A percentile compares a stretch with the other conserved stretches of the same genome.
These are phyloP conservation scores for Siniperca obscura DNA, from an alignment of 2,797 vertebrate genomes.

Conservation along the genomic window DNA sequence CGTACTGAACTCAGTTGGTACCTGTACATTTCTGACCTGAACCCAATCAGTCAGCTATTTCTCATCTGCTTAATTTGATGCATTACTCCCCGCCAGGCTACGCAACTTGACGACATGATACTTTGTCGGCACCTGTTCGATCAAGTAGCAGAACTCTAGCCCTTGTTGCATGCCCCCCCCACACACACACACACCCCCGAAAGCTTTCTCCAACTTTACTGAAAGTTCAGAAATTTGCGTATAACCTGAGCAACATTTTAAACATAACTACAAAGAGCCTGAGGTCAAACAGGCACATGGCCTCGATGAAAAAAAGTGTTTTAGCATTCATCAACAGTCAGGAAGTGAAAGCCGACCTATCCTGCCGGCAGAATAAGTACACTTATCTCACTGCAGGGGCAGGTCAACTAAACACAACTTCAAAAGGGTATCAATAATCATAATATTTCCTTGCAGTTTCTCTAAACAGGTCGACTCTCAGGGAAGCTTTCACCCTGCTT, in stretches of 20 bases:
- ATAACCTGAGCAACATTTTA: neutral
- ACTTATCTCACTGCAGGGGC: conserved; percentile 63
- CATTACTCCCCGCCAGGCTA: no score
- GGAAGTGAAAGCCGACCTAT: conserved; percentile 16
- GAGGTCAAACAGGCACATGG: neutral
- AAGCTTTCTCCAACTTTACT: no score
- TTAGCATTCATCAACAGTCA: conserved; percentile 39
- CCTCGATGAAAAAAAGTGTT: neutral
- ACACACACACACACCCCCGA: no score
- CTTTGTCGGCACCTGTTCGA: neutral
- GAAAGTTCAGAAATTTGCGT: no score
- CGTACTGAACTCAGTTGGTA: no score
- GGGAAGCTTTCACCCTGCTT: conserved; percentile 40
- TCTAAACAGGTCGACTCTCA: conserved; percentile 49
- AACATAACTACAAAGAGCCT: neutral
- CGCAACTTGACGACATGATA: neutral
- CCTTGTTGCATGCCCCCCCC: no score
- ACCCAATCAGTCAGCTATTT: no score
- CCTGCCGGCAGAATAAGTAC: conserved; percentile 31
- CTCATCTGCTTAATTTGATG: no score
- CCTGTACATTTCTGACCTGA: no score
- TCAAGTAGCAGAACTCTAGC: no score
- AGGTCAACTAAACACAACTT: conserved; percentile 56
- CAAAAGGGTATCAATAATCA: conserved; percentile 64
- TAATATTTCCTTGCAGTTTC: conserved; percentile 60